A percentile compares a stretch with the other conserved stretches of the same genome.
Evolutionary conservation across 64 coral and sea anemone genomes (phyloP).

Genomic region (Stichodactyla mertensii): DNA sequence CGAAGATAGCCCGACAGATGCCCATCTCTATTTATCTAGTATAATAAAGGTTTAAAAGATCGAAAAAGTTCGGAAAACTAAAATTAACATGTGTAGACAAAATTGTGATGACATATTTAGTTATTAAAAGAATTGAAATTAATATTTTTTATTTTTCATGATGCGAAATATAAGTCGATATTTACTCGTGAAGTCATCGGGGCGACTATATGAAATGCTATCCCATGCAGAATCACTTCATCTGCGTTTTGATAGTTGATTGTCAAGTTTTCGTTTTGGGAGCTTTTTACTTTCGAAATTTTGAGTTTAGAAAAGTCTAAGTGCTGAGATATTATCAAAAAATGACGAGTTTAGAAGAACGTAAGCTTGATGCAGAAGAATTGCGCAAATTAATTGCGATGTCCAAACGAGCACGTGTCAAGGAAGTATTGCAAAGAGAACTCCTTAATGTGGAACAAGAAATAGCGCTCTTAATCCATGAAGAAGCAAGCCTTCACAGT

Average conservation of each 20-base stretch:
- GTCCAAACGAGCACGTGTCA: constrained; percentile 65
- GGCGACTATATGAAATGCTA: not conserved
- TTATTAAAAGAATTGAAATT: not conserved
- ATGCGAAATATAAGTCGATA: not conserved
- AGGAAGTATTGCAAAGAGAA: constrained; percentile 70
- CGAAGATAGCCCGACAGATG: too few relatives aligned
- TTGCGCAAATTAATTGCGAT: constrained; percentile 35
- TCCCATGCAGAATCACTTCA: too few relatives aligned
- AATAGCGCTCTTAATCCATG: constrained; percentile 12
- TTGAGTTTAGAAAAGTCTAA: not conserved
- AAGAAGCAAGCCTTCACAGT: not conserved
- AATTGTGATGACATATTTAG: not conserved
- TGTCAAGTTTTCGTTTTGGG: not conserved
- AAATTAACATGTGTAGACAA: not conserved
- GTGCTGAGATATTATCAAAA: not conserved
- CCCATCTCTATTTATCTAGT: too few relatives aligned
- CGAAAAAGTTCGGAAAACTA: not conserved
- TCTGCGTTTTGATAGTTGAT: not conserved
- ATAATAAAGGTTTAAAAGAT: not conserved
- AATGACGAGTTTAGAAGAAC: constrained; percentile 53
- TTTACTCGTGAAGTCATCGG: not conserved
- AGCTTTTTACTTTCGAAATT: not conserved
- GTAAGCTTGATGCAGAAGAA: constrained; percentile 50
- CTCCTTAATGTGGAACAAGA: constrained; percentile 53
- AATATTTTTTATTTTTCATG: not conserved